Percentiles rank a stretch among this genome's conserved stretches.
These are phyloP conservation scores for Hyles vespertilio DNA, from an alignment of 1,140 invertebrate genomes.

Conservation along the genomic window DNA sequence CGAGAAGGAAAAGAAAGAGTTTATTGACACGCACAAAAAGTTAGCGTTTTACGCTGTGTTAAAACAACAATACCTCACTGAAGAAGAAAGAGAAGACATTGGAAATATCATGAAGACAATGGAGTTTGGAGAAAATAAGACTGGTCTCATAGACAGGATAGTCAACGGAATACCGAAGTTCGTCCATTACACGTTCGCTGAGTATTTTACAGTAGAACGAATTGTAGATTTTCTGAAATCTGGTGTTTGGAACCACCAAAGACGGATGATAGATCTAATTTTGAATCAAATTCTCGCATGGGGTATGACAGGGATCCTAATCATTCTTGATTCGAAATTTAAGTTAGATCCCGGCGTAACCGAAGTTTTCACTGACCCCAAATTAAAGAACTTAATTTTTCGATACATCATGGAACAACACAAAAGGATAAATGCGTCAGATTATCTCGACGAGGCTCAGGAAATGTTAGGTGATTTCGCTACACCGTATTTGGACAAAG, in stretches of 20 bases:
- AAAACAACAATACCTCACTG: not conserved
- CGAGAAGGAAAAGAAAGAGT: conserved; percentile 4
- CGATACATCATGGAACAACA: too few relatives aligned
- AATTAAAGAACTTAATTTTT: too few relatives aligned
- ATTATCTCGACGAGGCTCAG: too few relatives aligned
- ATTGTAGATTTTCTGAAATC: not conserved
- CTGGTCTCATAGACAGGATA: not conserved
- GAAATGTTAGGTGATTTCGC: too few relatives aligned
- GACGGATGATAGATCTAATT: too few relatives aligned
- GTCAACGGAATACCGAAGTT: conserved; percentile 2
- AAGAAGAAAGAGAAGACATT: not conserved
- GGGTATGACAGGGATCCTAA: conserved; percentile 16
- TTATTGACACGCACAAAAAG: conserved; percentile 8
- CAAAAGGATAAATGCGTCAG: too few relatives aligned
- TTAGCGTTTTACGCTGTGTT: conserved; percentile 11
- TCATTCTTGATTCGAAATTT: too few relatives aligned
- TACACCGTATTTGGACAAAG: too few relatives aligned
- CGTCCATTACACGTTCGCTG: not conserved
- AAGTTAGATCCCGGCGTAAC: too few relatives aligned
- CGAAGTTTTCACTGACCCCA: too few relatives aligned
- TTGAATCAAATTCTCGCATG: conserved; percentile 30
- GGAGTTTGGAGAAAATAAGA: not conserved
- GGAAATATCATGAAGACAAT: not conserved
- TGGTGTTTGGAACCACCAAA: too few relatives aligned
- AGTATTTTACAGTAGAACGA: not conserved